Base-by-base conservation (phyloP, 64 coral and sea anemone species). In the Cladopsammia gracilis region DNA sequence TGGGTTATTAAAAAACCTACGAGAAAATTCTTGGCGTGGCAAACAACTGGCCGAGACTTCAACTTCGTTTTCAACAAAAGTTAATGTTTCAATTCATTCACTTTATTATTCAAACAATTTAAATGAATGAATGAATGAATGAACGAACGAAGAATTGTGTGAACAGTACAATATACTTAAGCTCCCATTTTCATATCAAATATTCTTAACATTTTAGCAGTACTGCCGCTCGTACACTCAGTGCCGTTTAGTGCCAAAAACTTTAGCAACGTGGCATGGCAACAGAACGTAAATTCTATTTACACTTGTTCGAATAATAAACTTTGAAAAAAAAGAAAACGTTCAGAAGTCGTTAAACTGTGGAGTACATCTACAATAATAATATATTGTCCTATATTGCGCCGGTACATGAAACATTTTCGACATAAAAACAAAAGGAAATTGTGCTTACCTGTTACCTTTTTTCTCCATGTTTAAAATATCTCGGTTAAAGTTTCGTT, bases 141-240 rank as follows among this genome's bases (percentile, higher is more conserved):
- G 70, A 54, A 15, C 4, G 26, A 48, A 16, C 13, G 25, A 45
- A 62, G 25, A 46, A 18, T 19, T 19, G 15, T 82, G 14, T 64
- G 14, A 42, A 20, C 61, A 22, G 46, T 50, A 84, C 60, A 84
- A 84, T 82, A 82, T 82, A 82, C 14, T 58, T 24, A 82, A 82
- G 56, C 15, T 10, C 58, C 15, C 18, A 58, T 24, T 68, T 66
- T 68, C 58, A 84, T 59, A 6, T 46, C 13, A 67, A 84, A 84
- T 84, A 84, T 84, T 84, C 61, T 45, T 19, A 6, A 67, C 43
- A 67, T 66, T 48, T 84, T 45, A 16, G 60, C 44, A 84, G 18
- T 58, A 59, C 58, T 64, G 25, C 20, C 18, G 48, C 47, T 5
- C 15, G 10, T 9, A 45, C 3, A 2, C 3, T 0, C 7, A 49